phyloP scores from a whole-genome alignment of 1,140 invertebrate species.

The Trissolcus basalis region DNA sequence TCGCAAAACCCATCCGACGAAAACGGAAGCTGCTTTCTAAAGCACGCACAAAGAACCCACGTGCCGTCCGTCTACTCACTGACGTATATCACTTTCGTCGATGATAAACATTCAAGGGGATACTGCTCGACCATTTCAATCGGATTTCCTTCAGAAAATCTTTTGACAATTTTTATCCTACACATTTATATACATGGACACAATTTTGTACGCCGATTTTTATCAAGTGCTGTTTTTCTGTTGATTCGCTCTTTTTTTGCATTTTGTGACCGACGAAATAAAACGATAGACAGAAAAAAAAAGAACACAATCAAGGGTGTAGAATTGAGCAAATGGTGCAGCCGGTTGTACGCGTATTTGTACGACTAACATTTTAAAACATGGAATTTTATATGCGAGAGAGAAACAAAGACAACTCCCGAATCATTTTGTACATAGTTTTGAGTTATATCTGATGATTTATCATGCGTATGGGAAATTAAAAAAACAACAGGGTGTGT shows the following conservation, averaged over 20 bases:
- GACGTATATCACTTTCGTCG: slow-evolving; percentile 51
- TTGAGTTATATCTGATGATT: too few species aligned
- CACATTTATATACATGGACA: slow-evolving; percentile 27
- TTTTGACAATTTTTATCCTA: slow-evolving; percentile 22
- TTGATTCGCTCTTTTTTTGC: neutral
- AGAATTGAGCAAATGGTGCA: too few species aligned
- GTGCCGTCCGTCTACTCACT: slow-evolving; percentile 54
- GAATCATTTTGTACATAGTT: too few species aligned
- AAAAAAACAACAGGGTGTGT: too few species aligned
- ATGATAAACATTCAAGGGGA: slow-evolving; percentile 45
- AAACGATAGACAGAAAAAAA: neutral
- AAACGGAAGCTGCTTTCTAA: slow-evolving; percentile 45
- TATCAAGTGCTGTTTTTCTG: neutral
- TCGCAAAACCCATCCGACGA: slow-evolving; percentile 28
- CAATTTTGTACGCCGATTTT: slow-evolving; percentile 18
- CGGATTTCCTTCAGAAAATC: slow-evolving; percentile 32
- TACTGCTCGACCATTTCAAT: slow-evolving; percentile 46
- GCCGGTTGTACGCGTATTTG: too few species aligned
- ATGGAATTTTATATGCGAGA: too few species aligned
- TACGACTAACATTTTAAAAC: too few species aligned
- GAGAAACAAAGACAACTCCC: too few species aligned
- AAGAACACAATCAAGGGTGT: too few species aligned
- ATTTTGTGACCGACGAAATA: slow-evolving; percentile 6
- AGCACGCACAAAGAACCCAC: slow-evolving; percentile 59
- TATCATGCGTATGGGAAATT: too few species aligned